Percentiles rank a stretch among this genome's conserved stretches.
Evolutionary conservation across 1,140 invertebrate genomes (phyloP).

Genomic region (Zaprionus davidi): DNA sequence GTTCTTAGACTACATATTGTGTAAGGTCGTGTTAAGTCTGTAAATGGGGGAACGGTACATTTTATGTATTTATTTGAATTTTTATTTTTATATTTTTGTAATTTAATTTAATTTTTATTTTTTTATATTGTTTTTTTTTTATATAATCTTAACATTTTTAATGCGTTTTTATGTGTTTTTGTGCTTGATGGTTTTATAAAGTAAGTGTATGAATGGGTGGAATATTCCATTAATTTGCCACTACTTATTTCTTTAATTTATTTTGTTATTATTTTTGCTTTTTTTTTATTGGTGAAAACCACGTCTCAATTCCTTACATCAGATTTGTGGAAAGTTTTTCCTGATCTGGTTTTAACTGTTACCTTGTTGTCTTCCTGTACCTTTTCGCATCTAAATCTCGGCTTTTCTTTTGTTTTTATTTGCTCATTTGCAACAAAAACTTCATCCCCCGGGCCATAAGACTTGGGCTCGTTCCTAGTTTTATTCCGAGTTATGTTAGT

Average conservation of each 20-base stretch:
- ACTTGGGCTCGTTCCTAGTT: not conserved
- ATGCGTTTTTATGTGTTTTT: not conserved
- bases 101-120: not conserved
- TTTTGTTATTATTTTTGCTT: not conserved
- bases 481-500: not conserved
- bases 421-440: not conserved
- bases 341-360: not conserved
- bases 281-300: not conserved
- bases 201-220: not conserved
- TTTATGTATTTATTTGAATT: not conserved
- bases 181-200: not conserved
- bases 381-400: not conserved
- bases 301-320: not conserved
- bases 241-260: not conserved
- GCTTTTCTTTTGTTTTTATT: constrained; percentile 4
- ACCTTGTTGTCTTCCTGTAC: not conserved
- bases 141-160: not conserved
- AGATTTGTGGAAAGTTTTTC: constrained; percentile 1
- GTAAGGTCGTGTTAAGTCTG: too few species aligned
- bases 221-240: not conserved
- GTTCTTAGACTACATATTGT: not conserved
- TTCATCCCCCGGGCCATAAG: not conserved
- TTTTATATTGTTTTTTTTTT: not conserved
- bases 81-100: not conserved
- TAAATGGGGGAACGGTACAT: not conserved